phyloP scores from a whole-genome alignment of 2,888 invertebrate species.

The Ennomos quercinarius region DNA sequence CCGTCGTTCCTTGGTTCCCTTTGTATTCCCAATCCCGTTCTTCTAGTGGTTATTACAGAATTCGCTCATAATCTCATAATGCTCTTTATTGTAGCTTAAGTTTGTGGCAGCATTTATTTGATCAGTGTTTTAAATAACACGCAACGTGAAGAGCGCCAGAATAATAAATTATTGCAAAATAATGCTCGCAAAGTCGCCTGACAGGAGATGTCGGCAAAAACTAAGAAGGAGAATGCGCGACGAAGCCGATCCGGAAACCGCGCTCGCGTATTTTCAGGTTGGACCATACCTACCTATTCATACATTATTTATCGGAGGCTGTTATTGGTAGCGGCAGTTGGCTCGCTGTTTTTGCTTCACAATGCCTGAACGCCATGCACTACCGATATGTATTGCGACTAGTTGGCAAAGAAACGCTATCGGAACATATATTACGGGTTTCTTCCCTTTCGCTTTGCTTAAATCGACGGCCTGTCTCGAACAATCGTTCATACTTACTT shows the following conservation, averaged over 20 bases:
- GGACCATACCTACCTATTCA: slow-evolving; percentile 29
- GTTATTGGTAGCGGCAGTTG: slow-evolving; percentile 44
- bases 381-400: slow-evolving; percentile 1
- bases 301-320: slow-evolving; percentile 37
- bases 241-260: slow-evolving; percentile 67
- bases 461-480: too few relatives aligned
- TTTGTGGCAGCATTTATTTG: too few relatives aligned
- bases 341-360: slow-evolving; percentile 40
- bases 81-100: too few relatives aligned
- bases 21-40: too few relatives aligned
- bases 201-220: slow-evolving; percentile 53
- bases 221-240: slow-evolving; percentile 54
- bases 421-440: too few relatives aligned
- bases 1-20: too few relatives aligned
- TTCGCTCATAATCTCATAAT: too few relatives aligned
- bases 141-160: slow-evolving; percentile 13
- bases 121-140: too few relatives aligned
- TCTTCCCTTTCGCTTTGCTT: too few relatives aligned
- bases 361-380: slow-evolving; percentile 34
- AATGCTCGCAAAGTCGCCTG: slow-evolving; percentile 58
- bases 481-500: too few relatives aligned
- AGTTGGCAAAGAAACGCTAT: slow-evolving; percentile 2
- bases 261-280: slow-evolving; percentile 76
- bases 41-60: too few relatives aligned
- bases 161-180: slow-evolving; percentile 42